Evolutionary conservation across 2,888 invertebrate species (phyloP).

Genomic region (Drosophila affinis): DNA sequence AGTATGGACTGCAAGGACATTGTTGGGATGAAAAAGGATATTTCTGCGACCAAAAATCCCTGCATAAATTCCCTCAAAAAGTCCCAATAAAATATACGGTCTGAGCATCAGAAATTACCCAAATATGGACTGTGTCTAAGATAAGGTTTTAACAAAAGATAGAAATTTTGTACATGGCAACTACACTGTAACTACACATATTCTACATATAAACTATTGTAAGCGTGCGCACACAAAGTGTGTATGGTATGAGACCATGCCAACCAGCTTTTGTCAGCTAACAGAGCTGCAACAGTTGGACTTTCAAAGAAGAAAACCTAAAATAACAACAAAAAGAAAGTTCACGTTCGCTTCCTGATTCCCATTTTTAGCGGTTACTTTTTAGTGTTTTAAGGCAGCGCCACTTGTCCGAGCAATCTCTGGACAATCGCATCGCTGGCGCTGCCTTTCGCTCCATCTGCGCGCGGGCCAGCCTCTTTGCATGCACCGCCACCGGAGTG

Average conservation of each 20-base stretch:
- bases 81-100: too few species aligned
- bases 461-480: constrained; percentile 64
- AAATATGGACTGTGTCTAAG: too few species aligned
- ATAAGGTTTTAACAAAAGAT: too few species aligned
- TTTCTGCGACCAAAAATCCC: too few species aligned
- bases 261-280: constrained; percentile 28
- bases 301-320: constrained; percentile 28
- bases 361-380: constrained; percentile 27
- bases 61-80: too few species aligned
- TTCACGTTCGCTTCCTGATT: constrained; percentile 29
- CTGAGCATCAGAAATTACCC: too few species aligned
- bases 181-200: too few species aligned
- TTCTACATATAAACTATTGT: too few species aligned
- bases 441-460: constrained; percentile 58
- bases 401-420: constrained; percentile 63
- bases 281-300: constrained; percentile 1
- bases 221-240: too few species aligned
- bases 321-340: constrained; percentile 35
- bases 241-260: not conserved
- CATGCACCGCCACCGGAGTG: constrained; percentile 51
- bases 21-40: too few species aligned
- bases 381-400: constrained; percentile 44
- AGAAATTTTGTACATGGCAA: too few species aligned
- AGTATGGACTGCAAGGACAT: too few species aligned
- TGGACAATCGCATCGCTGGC: constrained; percentile 37